Evolutionary conservation across 2,888 invertebrate genomes (phyloP).

Genomic region (Ormyrus thymus): DNA sequence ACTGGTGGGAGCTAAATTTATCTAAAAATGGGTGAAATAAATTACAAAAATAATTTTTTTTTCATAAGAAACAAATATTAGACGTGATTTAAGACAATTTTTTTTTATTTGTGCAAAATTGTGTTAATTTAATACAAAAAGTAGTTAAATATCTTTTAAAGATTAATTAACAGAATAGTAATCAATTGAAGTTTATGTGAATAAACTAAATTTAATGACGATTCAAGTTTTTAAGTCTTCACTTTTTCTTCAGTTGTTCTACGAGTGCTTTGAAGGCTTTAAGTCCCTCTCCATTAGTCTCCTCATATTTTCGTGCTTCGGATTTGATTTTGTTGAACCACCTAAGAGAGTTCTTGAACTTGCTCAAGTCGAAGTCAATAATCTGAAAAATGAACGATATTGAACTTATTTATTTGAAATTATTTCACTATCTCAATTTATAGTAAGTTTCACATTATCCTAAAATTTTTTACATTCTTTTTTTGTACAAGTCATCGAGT

Average conservation of each 20-base stretch:
- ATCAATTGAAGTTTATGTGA: conserved; percentile 6
- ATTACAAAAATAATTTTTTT: too few relatives aligned
- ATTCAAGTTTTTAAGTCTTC: conserved; percentile 64
- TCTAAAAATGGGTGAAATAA: too few relatives aligned
- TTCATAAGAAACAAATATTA: too few relatives aligned
- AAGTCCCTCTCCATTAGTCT: conserved; percentile 68
- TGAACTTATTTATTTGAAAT: too few relatives aligned
- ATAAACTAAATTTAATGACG: conserved; percentile 18
- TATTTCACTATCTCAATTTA: too few relatives aligned
- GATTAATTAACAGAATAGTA: conserved; percentile 10
- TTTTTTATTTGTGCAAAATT: conserved; percentile 23
- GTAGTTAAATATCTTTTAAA: conserved; percentile 14
- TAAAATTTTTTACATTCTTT: too few relatives aligned
- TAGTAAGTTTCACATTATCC: too few relatives aligned
- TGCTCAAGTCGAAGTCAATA: conserved; percentile 80
- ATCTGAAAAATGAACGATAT: conserved; percentile 40
- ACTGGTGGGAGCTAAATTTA: too few relatives aligned
- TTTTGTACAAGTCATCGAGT: too few relatives aligned
- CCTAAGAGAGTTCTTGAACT: conserved; percentile 81
- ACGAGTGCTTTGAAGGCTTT: conserved; percentile 65
- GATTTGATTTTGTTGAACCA: conserved; percentile 80
- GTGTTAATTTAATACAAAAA: conserved; percentile 2
- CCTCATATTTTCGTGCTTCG: conserved; percentile 78
- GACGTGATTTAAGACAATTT: neutral
- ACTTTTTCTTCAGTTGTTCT: conserved; percentile 63